Percentiles rank a stretch among this genome's conserved stretches.
phyloP scores from a whole-genome alignment of 2,888 invertebrate genomes.

The Zelleria hepariella region DNA sequence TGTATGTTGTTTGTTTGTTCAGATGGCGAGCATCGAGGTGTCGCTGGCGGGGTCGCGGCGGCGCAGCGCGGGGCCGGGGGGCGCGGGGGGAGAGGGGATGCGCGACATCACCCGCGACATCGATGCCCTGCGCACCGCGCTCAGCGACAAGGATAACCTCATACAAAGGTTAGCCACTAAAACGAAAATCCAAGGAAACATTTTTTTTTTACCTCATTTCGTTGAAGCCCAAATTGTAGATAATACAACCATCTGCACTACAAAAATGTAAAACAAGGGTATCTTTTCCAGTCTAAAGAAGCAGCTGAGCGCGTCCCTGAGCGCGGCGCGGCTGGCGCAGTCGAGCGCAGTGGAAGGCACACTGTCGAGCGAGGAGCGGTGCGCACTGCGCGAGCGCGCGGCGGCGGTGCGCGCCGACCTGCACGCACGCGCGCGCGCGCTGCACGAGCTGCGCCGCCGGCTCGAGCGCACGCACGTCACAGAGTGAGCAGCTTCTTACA shows the following conservation, averaged over 20 bases:
- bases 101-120: slow-evolving; percentile 73
- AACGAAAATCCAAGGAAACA: not conserved
- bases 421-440: slow-evolving; percentile 82
- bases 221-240: too few species aligned
- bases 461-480: slow-evolving; percentile 88
- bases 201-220: too few species aligned
- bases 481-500: slow-evolving; percentile 87
- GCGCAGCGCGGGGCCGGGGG: slow-evolving; percentile 43
- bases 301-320: slow-evolving; percentile 75
- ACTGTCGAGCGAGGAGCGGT: slow-evolving; percentile 66
- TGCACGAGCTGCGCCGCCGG: slow-evolving; percentile 84
- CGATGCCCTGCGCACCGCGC: slow-evolving; percentile 78
- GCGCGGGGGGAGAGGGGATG: slow-evolving; percentile 33
- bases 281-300: slow-evolving; percentile 71
- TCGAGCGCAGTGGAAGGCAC: slow-evolving; percentile 42
- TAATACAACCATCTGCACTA: too few species aligned
- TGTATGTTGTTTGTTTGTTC: too few species aligned
- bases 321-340: slow-evolving; percentile 60
- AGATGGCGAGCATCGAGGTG: slow-evolving; percentile 91
- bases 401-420: slow-evolving; percentile 75
- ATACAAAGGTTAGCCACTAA: slow-evolving; percentile 75
- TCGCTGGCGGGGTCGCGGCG: slow-evolving; percentile 69
- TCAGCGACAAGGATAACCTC: slow-evolving; percentile 85
- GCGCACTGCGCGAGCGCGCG: slow-evolving; percentile 69
- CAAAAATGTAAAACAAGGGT: not conserved